A percentile compares a stretch with the other conserved stretches of the same genome.
Conservation (phyloP, 2,797 vertebrate genomes). For the Philypnodon macrostomus region DNA sequence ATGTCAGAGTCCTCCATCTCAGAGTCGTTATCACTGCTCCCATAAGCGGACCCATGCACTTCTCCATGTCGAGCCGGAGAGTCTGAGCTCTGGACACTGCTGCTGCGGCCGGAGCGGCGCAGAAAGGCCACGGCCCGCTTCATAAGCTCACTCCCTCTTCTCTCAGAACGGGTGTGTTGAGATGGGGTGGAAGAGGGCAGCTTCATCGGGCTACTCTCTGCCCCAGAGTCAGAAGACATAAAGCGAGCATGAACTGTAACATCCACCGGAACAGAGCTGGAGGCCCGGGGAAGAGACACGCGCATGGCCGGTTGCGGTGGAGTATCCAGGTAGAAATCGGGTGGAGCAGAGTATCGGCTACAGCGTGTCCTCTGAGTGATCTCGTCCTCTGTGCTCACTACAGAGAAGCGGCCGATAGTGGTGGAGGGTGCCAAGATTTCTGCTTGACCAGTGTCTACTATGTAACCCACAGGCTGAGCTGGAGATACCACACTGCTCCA, state of each 20-base stretch:
- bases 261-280: constrained; percentile 83
- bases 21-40: constrained; percentile 97
- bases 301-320: constrained; percentile 78
- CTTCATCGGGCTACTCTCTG: constrained; percentile 80
- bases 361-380: constrained; percentile 78
- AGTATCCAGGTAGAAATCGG: constrained; percentile 90
- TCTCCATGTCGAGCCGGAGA: constrained; percentile 80
- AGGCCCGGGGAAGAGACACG: constrained; percentile 75
- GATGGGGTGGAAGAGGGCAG: constrained; percentile 65
- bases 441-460: constrained; percentile 33
- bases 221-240: constrained; percentile 85
- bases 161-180: constrained; percentile 68
- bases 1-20: constrained; percentile 95
- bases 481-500: constrained; percentile 76
- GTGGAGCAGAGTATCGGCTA: constrained; percentile 91
- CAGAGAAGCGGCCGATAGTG: constrained; percentile 92
- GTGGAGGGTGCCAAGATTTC: constrained; percentile 72
- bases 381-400: constrained; percentile 86
- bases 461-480: constrained; percentile 57
- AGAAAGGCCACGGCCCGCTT: constrained; percentile 91
- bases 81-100: constrained; percentile 82
- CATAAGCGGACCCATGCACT: constrained; percentile 81
- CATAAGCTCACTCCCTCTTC: constrained; percentile 86
- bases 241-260: constrained; percentile 79
- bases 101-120: constrained; percentile 83